These are phyloP conservation scores for Lutjanus erythropterus DNA, from an alignment of 2,113 vertebrate species.

Conservation along the genomic window DNA sequence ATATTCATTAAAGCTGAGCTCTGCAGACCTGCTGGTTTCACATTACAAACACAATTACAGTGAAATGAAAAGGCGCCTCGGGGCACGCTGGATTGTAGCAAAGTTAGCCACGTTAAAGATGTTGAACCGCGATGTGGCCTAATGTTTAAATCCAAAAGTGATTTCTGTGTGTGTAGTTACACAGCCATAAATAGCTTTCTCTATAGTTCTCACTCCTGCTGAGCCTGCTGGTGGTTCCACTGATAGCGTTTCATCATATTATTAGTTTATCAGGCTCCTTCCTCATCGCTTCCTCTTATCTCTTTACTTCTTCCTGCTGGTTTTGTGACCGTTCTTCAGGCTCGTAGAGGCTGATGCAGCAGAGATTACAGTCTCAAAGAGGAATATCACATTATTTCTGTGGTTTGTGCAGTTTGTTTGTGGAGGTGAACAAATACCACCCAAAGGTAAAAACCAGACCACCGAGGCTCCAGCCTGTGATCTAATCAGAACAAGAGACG, in stretches of 20 bases:
- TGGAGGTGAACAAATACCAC: slow-evolving; percentile 16
- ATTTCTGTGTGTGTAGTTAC: background rate
- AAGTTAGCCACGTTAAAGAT: background rate
- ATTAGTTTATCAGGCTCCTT: slow-evolving; percentile 29
- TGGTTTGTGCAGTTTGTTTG: slow-evolving; percentile 28
- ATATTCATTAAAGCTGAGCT: slow-evolving; percentile 5
- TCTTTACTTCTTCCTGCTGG: slow-evolving; percentile 36
- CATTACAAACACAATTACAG: slow-evolving; percentile 8
- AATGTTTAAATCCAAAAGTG: background rate
- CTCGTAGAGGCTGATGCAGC: background rate
- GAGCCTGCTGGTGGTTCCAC: background rate
- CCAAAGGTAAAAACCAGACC: slow-evolving; percentile 16
- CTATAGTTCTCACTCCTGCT: background rate
- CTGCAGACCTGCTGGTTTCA: background rate
- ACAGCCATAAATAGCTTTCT: background rate
- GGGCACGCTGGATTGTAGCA: background rate
- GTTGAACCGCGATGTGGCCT: background rate
- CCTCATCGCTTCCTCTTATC: slow-evolving; percentile 43
- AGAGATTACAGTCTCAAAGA: slow-evolving; percentile 27
- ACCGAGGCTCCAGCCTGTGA: slow-evolving; percentile 2
- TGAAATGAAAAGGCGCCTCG: slow-evolving; percentile 15
- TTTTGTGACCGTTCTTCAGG: slow-evolving; percentile 20
- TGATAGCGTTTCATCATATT: slow-evolving; percentile 30
- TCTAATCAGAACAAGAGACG: slow-evolving; percentile 8
- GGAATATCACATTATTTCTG: slow-evolving; percentile 18